A percentile compares a stretch with the other conserved stretches of the same genome.
phyloP scores from a whole-genome alignment of 2,888 invertebrate genomes.

The Drosophila greeni region DNA sequence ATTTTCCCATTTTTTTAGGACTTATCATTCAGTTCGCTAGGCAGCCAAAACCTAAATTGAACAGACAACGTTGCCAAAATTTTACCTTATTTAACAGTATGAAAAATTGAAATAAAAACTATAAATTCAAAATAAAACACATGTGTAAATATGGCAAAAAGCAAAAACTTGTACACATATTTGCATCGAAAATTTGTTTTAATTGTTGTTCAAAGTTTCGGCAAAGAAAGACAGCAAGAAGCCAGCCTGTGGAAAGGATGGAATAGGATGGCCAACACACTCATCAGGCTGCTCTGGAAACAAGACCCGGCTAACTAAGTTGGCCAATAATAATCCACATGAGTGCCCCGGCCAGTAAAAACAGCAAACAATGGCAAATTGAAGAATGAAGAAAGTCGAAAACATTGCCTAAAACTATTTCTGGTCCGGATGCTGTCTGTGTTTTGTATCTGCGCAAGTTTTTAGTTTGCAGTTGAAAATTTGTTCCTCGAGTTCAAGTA shows the following conservation, averaged over 20 bases:
- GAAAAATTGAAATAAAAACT: neutral
- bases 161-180: conserved; percentile 56
- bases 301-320: conserved; percentile 40
- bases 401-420: conserved; percentile 57
- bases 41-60: neutral
- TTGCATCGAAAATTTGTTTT: conserved; percentile 67
- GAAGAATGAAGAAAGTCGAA: conserved; percentile 26
- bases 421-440: conserved; percentile 39
- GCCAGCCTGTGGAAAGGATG: conserved; percentile 12
- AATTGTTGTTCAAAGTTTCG: conserved; percentile 51
- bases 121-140: conserved; percentile 3
- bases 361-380: conserved; percentile 37
- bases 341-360: conserved; percentile 35
- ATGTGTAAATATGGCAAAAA: conserved; percentile 12
- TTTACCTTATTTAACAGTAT: conserved; percentile 10
- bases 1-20: neutral
- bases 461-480: conserved; percentile 41
- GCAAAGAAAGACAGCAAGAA: conserved; percentile 28
- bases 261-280: conserved; percentile 1
- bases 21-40: neutral
- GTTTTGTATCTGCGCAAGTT: conserved; percentile 34
- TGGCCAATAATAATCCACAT: conserved; percentile 66
- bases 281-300: conserved; percentile 27
- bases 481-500: conserved; percentile 43
- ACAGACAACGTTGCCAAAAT: neutral